Conservation (phyloP, 2,113 vertebrate genomes). For the Lota lota region DNA sequence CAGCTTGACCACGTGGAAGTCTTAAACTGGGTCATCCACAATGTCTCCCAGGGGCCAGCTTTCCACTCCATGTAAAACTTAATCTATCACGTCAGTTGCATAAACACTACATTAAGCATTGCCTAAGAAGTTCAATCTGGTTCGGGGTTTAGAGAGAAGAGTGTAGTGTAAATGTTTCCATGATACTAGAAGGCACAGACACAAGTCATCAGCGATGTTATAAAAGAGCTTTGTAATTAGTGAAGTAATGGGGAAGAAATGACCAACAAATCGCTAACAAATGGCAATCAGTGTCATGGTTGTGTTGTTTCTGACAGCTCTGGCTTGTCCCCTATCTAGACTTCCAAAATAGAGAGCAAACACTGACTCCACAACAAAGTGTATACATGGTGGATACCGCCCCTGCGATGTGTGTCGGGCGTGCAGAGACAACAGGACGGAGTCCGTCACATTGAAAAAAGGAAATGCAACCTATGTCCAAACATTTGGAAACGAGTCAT, state of each 20-base stretch:
- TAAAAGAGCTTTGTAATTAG: conserved; percentile 34
- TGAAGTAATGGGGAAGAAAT: conserved; percentile 26
- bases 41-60: not conserved
- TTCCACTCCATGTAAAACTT: not conserved
- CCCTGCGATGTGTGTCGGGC: too few species aligned
- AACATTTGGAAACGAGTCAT: too few species aligned
- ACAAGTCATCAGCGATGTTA: conserved; percentile 28
- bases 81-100: not conserved
- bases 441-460: too few species aligned
- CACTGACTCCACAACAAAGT: too few species aligned
- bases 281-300: conserved; percentile 11
- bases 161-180: conserved; percentile 22
- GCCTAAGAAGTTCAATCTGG: conserved; percentile 17
- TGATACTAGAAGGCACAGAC: conserved; percentile 10
- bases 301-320: not conserved
- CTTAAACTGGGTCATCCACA: not conserved
- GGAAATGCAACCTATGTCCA: too few species aligned
- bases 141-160: conserved; percentile 17
- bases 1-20: not conserved
- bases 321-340: too few species aligned
- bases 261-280: conserved; percentile 9
- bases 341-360: too few species aligned
- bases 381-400: too few species aligned
- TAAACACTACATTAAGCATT: not conserved
- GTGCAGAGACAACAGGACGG: too few species aligned